phyloP scores from a whole-genome alignment of 92 coral and sea anemone species.

The Phenganax stokvisi region DNA sequence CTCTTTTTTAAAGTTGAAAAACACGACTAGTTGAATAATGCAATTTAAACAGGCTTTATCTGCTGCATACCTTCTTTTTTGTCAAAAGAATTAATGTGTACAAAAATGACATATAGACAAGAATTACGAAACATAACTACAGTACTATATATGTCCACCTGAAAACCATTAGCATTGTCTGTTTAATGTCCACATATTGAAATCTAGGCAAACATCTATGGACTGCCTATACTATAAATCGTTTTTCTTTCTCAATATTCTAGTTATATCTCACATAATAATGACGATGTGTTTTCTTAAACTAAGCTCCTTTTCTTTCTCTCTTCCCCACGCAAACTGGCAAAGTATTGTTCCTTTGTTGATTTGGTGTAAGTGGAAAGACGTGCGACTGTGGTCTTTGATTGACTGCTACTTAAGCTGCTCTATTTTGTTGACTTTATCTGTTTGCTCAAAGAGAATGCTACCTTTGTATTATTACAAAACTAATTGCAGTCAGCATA shows the following conservation, averaged over 20 bases:
- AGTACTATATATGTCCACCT: background rate
- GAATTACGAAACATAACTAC: background rate
- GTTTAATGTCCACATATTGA: slow-evolving; percentile 15
- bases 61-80: too few species aligned
- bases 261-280: background rate
- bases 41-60: too few species aligned
- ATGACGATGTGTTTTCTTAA: background rate
- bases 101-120: too few species aligned
- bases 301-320: background rate
- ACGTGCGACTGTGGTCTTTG: background rate
- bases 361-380: background rate
- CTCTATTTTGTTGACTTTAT: background rate
- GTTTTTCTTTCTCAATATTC: too few species aligned
- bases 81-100: too few species aligned
- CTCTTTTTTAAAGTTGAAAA: too few species aligned
- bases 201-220: slow-evolving; percentile 21
- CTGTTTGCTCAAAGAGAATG: slow-evolving; percentile 4
- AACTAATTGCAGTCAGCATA: background rate
- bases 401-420: slow-evolving; percentile 16
- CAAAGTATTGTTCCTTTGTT: background rate
- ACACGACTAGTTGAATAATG: too few species aligned
- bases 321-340: background rate
- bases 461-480: background rate
- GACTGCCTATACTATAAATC: background rate
- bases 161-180: background rate